phyloP scores from a whole-genome alignment of 2,113 vertebrate genomes.

The Tautogolabrus adspersus region DNA sequence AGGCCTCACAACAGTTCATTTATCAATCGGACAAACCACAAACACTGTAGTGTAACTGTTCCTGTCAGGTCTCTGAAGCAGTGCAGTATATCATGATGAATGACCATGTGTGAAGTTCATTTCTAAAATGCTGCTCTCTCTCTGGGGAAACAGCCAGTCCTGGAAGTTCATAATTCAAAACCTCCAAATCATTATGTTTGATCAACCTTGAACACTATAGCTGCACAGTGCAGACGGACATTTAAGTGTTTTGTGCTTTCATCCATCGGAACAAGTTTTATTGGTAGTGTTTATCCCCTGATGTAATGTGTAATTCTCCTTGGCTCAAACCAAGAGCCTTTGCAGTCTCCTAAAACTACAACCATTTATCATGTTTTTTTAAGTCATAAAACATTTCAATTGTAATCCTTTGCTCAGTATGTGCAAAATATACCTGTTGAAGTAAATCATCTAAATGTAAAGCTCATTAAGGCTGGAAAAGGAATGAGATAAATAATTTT shows the following conservation, averaged over 20 bases:
- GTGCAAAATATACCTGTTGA: slow-evolving; percentile 37
- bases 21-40: slow-evolving; percentile 7
- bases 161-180: slow-evolving; percentile 42
- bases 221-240: neutral
- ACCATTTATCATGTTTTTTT: neutral
- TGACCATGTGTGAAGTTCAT: slow-evolving; percentile 13
- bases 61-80: slow-evolving; percentile 16
- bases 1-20: slow-evolving; percentile 21
- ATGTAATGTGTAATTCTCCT: neutral
- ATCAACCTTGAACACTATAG: slow-evolving; percentile 36
- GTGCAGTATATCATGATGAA: slow-evolving; percentile 53
- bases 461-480: neutral
- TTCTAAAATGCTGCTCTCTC: slow-evolving; percentile 44
- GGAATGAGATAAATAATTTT: neutral
- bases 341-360: neutral
- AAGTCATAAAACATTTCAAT: neutral
- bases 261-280: slow-evolving; percentile 17
- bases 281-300: neutral
- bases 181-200: slow-evolving; percentile 21
- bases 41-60: slow-evolving; percentile 28
- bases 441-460: neutral
- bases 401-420: neutral
- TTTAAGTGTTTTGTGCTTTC: neutral
- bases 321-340: neutral
- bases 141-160: neutral